Conservation (phyloP, 2,113 vertebrate species). For the Suncus etruscus region DNA sequence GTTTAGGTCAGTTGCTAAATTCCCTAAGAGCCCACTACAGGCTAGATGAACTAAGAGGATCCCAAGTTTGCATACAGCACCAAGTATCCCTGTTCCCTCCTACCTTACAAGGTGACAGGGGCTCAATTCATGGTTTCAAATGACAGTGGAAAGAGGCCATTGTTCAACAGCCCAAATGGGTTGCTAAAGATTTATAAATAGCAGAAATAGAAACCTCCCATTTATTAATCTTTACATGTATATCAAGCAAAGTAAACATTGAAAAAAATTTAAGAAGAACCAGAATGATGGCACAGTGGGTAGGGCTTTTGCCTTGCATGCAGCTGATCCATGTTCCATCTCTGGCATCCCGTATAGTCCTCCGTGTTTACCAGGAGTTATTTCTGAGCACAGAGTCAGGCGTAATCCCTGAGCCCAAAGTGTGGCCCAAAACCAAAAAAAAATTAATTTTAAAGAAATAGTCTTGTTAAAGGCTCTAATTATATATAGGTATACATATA, state of each 20-base stretch:
- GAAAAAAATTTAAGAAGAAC: no score
- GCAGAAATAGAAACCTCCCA: not conserved
- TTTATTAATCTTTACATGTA: not conserved
- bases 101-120: not conserved
- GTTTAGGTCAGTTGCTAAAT: not conserved
- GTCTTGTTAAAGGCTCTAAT: not conserved
- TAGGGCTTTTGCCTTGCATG: no score
- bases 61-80: not conserved
- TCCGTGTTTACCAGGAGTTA: no score
- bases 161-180: not conserved
- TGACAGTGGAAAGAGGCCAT: not conserved
- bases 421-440: no score
- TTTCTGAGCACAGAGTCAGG: no score
- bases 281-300: no score
- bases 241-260: not conserved
- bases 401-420: no score
- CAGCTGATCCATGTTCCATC: no score
- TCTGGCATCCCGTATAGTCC: no score
- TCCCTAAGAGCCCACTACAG: not conserved
- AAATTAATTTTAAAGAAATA: conserved; percentile 30
- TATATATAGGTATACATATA: not conserved
- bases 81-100: not conserved
- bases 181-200: not conserved
- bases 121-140: not conserved
- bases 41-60: not conserved